Conservation (phyloP, 1,140 invertebrate genomes). For the Holcopasites calliopsidis region DNA sequence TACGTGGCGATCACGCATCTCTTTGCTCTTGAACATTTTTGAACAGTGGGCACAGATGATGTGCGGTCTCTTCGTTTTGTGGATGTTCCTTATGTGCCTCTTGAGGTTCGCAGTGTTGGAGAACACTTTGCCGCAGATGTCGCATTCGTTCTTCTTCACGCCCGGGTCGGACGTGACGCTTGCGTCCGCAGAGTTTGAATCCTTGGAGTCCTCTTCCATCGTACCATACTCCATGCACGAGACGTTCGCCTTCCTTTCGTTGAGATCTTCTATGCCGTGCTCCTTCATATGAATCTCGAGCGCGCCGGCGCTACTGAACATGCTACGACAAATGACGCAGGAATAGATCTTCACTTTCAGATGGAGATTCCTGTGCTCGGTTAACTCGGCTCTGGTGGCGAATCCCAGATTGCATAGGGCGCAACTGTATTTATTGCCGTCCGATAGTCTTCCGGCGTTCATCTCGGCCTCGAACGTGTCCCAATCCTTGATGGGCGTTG, state of each 20-base stretch:
- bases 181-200: conserved; percentile 33
- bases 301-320: conserved; percentile 82
- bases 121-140: conserved; percentile 82
- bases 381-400: conserved; percentile 80
- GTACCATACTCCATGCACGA: conserved; percentile 62
- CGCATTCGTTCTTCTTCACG: conserved; percentile 78
- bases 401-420: conserved; percentile 83
- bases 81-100: conserved; percentile 81
- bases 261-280: conserved; percentile 72
- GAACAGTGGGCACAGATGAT: conserved; percentile 78
- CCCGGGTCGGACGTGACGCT: conserved; percentile 64
- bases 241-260: conserved; percentile 64
- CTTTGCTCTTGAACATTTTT: conserved; percentile 66
- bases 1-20: conserved; percentile 56
- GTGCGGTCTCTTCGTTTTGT: conserved; percentile 74
- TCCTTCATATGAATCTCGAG: conserved; percentile 82
- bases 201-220: conserved; percentile 15
- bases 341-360: conserved; percentile 84
- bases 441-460: not conserved
- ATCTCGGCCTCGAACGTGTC: conserved; percentile 39
- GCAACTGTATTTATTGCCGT: conserved; percentile 79
- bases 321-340: conserved; percentile 82
- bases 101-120: conserved; percentile 74
- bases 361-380: conserved; percentile 84
- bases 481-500: conserved; percentile 44